A percentile compares a stretch with the other conserved stretches of the same genome.
Conservation (phyloP, 2,797 vertebrate genomes). For the Phataginus tetradactyla region DNA sequence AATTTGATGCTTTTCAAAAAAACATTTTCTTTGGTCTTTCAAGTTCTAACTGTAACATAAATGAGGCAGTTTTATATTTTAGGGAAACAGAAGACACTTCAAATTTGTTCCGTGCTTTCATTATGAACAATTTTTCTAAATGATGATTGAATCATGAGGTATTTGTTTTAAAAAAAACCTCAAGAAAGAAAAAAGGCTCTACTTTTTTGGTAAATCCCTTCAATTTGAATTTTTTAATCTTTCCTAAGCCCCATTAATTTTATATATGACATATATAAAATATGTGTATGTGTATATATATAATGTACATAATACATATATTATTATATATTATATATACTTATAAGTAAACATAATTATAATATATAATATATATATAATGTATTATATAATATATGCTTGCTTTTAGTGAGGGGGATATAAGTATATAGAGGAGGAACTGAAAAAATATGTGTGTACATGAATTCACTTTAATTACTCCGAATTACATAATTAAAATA, state of each 20-base stretch:
- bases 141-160: neutral
- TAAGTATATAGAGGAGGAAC: neutral
- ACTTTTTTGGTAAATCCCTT: neutral
- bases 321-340: too few species aligned
- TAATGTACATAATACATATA: too few species aligned
- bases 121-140: neutral
- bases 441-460: neutral
- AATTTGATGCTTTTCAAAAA: neutral
- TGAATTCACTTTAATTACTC: neutral
- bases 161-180: neutral
- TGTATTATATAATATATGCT: neutral
- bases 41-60: neutral
- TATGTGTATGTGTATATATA: neutral
- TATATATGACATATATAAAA: neutral
- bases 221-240: neutral
- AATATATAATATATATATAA: neutral
- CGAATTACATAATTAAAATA: neutral
- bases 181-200: neutral
- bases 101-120: neutral
- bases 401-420: neutral
- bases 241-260: neutral
- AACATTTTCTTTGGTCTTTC: neutral
- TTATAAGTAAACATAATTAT: neutral
- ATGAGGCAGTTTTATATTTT: neutral
- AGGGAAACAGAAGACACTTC: neutral